Conservation (phyloP, 2,113 vertebrate species). For the Maccullochella peelii region DNA sequence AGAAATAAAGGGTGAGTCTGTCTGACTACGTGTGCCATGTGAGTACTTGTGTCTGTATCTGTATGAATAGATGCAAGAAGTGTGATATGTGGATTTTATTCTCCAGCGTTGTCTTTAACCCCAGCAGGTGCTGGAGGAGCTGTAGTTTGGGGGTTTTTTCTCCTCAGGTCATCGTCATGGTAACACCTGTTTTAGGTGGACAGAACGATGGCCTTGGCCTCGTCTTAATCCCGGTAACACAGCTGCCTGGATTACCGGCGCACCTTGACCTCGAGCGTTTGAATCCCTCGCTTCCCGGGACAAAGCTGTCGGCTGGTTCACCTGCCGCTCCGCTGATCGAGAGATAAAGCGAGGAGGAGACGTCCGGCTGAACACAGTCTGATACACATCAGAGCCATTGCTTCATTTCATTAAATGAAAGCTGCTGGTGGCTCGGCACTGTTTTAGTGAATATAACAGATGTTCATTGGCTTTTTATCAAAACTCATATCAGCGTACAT, state of each 20-base stretch:
- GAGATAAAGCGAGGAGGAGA: slow-evolving; percentile 66
- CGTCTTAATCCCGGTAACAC: slow-evolving; percentile 75
- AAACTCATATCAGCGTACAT: not conserved
- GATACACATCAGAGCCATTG: slow-evolving; percentile 39
- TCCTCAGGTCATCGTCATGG: slow-evolving; percentile 43
- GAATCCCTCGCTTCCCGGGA: slow-evolving; percentile 67
- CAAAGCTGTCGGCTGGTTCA: slow-evolving; percentile 73
- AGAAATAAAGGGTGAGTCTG: not conserved
- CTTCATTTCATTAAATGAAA: slow-evolving; percentile 26
- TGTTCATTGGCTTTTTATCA: not conserved
- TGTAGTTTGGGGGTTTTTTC: not conserved
- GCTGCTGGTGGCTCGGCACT: slow-evolving; percentile 9
- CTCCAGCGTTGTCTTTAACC: not conserved
- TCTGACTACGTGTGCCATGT: not conserved
- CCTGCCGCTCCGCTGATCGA: slow-evolving; percentile 74
- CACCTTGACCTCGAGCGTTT: slow-evolving; percentile 72
- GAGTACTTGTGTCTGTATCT: not conserved
- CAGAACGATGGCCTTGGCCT: slow-evolving; percentile 43
- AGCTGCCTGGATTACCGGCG: slow-evolving; percentile 77
- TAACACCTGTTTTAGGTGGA: slow-evolving; percentile 59
- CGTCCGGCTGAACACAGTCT: not conserved
- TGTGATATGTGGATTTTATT: not conserved
- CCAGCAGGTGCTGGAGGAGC: slow-evolving; percentile 50
- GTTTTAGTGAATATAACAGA: not conserved
- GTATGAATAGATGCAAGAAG: not conserved